Evolutionary conservation across 1,140 invertebrate genomes (phyloP).

Genomic region (Teleopsis dalmanni): DNA sequence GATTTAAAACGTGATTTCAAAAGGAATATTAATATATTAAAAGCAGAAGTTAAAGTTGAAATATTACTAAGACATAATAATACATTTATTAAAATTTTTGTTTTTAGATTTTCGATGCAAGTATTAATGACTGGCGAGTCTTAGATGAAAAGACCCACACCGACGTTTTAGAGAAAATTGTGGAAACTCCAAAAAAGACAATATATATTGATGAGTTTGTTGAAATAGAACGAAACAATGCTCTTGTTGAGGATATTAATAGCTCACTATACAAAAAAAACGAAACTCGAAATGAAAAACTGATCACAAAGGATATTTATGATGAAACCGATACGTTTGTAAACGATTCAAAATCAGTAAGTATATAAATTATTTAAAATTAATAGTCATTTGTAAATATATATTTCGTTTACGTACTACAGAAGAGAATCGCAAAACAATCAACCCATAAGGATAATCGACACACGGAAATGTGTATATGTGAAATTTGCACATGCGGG

Average conservation of each 20-base stretch:
- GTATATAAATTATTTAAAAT: slow-evolving; percentile 9
- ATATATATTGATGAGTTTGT: slow-evolving; percentile 42
- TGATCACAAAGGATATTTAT: slow-evolving; percentile 42
- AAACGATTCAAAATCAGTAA: slow-evolving; percentile 40
- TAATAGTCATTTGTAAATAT: background rate
- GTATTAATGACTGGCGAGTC: slow-evolving; percentile 43
- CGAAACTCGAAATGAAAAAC: slow-evolving; percentile 41
- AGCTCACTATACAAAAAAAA: slow-evolving; percentile 34
- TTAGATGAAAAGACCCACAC: slow-evolving; percentile 42
- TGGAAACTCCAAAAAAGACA: slow-evolving; percentile 39
- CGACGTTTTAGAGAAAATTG: slow-evolving; percentile 44
- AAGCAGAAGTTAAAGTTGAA: no score
- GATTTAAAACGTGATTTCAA: no score
- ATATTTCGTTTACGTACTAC: background rate
- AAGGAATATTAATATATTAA: no score
- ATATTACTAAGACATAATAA: no score
- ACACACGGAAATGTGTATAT: slow-evolving; percentile 76
- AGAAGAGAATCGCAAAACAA: slow-evolving; percentile 37
- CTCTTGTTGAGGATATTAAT: slow-evolving; percentile 36
- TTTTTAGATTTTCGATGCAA: slow-evolving; percentile 44
- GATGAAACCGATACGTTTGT: slow-evolving; percentile 40
- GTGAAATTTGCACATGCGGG: slow-evolving; percentile 85
- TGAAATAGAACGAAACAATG: slow-evolving; percentile 42
- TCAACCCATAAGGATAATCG: slow-evolving; percentile 44
- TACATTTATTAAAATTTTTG: no score